Evolutionary conservation across 1,140 invertebrate species (phyloP).

Genomic region (Cheumatopsyche charites): DNA sequence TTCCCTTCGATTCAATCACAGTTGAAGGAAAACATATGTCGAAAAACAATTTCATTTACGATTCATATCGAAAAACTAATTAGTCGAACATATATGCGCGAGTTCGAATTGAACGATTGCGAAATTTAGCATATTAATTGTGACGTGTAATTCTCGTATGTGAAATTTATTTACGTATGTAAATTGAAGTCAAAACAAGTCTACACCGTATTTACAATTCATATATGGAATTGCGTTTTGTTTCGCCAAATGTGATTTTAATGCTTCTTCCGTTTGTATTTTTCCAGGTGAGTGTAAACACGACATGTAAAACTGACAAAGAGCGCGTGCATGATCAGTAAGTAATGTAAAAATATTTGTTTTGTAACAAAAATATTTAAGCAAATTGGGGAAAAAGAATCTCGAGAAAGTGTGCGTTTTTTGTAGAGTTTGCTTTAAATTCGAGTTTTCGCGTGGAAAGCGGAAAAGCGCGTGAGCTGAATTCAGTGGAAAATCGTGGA

Average conservation of each 20-base stretch:
- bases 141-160: slow-evolving; percentile 8
- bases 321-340: too few relatives aligned
- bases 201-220: neutral
- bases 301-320: too few relatives aligned
- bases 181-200: slow-evolving; percentile 18
- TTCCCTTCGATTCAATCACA: too few relatives aligned
- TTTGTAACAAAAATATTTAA: too few relatives aligned
- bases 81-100: neutral
- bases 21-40: too few relatives aligned
- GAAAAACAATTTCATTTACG: too few relatives aligned
- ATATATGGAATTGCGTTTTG: neutral
- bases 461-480: neutral
- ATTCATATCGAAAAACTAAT: slow-evolving; percentile 17
- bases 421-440: neutral
- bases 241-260: too few relatives aligned
- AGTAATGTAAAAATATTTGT: too few relatives aligned
- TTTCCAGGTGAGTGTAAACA: slow-evolving; percentile 1
- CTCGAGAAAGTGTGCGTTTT: neutral
- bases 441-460: too few relatives aligned
- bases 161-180: slow-evolving; percentile 21
- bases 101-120: slow-evolving; percentile 8
- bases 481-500: neutral
- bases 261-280: neutral
- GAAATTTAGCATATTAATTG: slow-evolving; percentile 19
- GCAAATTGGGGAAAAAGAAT: too few relatives aligned